Base-by-base conservation (phyloP, 1,140 invertebrate genomes). In the Antheraea mylitta region DNA sequence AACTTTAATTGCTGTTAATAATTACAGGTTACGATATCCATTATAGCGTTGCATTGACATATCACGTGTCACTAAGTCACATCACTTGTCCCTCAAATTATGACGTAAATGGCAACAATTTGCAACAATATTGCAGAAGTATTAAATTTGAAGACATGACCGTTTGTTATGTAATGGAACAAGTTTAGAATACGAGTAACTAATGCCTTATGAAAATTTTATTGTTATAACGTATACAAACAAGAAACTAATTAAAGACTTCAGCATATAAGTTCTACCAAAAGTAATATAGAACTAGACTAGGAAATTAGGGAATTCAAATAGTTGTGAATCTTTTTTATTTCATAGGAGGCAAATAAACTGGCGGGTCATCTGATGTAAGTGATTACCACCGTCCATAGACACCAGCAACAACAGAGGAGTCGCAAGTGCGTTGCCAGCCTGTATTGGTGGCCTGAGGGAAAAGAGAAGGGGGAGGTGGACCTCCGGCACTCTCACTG, bases 51-150 rank as follows among this genome's bases (percentile, higher is more conserved):
- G 64, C 59, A 73, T 69, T 75, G 72, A 71, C 72, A 77, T 76
- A 77, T 80, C 79, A 78, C 79, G 76, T 78, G 79, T 78, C 64
- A 64, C 58, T 68, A 72, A 48, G 45, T 48, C 45, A 75, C 73
- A 75, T 74, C 74, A 66, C 16, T 53, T 6, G 64, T 73, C 64
- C 71, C 71, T 70, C 70, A 68, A 76, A 78, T 68, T 70, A 64
- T 81, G 75, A 74, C 74, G 72, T 69, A 73, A 74, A 74, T 70
- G 73, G 45, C 45, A 73, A 77, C 75, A 76, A 74, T 68, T 75
- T 65, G 62, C 68, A 66, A 70, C 68, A 70, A 48, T 53, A 53
- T 53, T 69, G 36, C 61, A 65, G 30, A 64, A 69, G 62, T 36
- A 48, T 63, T 63, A 18, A 58, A 66, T 62, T 48, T 18, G 59